These are phyloP conservation scores for Malurus cyaneus DNA, from an alignment of 2,113 vertebrate species.

Conservation along the genomic window DNA sequence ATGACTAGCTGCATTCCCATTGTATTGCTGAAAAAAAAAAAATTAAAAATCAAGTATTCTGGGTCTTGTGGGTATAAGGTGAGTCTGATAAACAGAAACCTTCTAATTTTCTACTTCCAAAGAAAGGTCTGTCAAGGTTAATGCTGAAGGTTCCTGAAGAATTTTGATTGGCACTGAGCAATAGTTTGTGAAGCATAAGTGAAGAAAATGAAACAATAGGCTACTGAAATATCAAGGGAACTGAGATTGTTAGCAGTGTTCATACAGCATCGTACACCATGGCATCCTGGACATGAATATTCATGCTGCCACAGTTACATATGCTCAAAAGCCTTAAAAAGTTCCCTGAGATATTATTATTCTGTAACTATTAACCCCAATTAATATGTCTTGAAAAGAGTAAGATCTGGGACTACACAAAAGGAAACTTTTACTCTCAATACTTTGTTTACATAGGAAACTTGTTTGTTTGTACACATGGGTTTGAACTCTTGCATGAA, in stretches of 20 bases:
- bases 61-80: constrained; percentile 36
- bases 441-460: background rate
- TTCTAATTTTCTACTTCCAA: constrained; percentile 51
- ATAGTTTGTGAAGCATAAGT: constrained; percentile 30
- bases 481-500: background rate
- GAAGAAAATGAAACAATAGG: constrained; percentile 47
- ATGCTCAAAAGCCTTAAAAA: constrained; percentile 37
- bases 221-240: constrained; percentile 48
- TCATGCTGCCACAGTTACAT: constrained; percentile 30
- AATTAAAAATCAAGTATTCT: background rate
- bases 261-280: constrained; percentile 28
- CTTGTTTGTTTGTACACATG: background rate
- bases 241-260: constrained; percentile 24
- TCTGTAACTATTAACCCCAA: constrained; percentile 23
- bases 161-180: constrained; percentile 37
- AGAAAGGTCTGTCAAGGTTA: constrained; percentile 58
- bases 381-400: background rate
- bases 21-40: background rate
- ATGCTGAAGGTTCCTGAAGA: background rate
- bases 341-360: background rate
- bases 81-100: constrained; percentile 45
- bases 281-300: constrained; percentile 63
- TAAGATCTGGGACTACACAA: background rate
- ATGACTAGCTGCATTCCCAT: background rate
- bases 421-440: background rate